Percentiles rank a stretch among this genome's conserved stretches.
Conservation (phyloP, 2,797 vertebrate species). For the Oreortyx pictus region DNA sequence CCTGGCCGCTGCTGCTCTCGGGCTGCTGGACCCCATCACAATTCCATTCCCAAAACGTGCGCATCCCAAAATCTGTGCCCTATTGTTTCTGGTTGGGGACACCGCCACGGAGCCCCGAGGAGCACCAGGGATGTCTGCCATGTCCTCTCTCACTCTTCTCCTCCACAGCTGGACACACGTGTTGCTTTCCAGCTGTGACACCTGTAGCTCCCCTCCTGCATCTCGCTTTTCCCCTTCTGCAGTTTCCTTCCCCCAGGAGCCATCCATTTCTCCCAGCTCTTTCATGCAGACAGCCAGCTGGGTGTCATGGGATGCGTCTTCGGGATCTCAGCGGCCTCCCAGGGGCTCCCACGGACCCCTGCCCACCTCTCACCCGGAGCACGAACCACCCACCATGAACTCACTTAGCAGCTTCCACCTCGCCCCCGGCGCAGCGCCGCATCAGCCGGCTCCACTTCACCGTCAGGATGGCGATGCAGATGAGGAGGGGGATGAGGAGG, state of each 20-base stretch:
- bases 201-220: neutral
- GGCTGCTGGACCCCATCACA: too few species aligned
- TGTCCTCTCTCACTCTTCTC: neutral
- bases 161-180: fast-evolving
- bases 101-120: neutral
- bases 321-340: neutral
- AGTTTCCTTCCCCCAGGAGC: neutral
- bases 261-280: neutral
- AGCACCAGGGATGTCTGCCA: neutral
- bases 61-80: too few species aligned
- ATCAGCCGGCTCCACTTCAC: neutral
- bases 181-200: too few species aligned
- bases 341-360: neutral
- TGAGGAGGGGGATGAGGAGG: neutral
- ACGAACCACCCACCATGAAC: too few species aligned
- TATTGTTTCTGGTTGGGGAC: too few species aligned
- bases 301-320: neutral
- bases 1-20: too few species aligned
- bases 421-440: neutral
- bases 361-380: neutral
- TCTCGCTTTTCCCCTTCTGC: neutral
- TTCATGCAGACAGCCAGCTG: neutral
- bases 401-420: neutral
- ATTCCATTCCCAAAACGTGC: too few species aligned
- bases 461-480: neutral